A percentile compares a stretch with the other conserved stretches of the same genome.
Evolutionary conservation across 2,797 vertebrate genomes (phyloP).

Genomic region (Cygnus olor): DNA sequence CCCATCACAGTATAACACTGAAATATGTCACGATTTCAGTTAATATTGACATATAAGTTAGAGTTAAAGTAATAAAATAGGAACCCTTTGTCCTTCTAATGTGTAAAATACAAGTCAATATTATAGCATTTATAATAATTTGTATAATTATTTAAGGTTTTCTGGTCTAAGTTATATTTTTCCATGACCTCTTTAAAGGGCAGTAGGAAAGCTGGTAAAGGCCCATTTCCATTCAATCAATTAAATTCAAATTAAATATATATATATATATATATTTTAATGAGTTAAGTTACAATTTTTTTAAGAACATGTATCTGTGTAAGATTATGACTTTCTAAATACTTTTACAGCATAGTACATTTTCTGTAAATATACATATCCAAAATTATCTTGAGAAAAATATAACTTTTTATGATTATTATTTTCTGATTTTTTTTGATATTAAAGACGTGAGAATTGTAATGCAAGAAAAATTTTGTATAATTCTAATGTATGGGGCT

Average conservation of each 20-base stretch:
- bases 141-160: background rate
- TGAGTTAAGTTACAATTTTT: no score
- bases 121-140: no score
- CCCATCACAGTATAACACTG: background rate
- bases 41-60: background rate
- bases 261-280: no score
- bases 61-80: background rate
- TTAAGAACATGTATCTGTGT: no score
- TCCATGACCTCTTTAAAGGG: background rate
- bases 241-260: background rate
- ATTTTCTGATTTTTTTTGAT: background rate
- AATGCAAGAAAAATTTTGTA: background rate
- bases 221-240: background rate
- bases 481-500: background rate
- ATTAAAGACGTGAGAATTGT: background rate
- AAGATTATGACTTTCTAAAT: background rate
- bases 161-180: background rate
- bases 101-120: no score
- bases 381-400: background rate
- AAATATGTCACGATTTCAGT: background rate
- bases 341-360: background rate
- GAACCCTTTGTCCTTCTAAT: background rate
- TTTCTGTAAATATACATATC: conserved; percentile 3
- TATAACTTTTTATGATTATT: background rate
- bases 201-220: background rate